Evolutionary conservation across 2,113 vertebrate species (phyloP).

Genomic region (Catharus minimus): DNA sequence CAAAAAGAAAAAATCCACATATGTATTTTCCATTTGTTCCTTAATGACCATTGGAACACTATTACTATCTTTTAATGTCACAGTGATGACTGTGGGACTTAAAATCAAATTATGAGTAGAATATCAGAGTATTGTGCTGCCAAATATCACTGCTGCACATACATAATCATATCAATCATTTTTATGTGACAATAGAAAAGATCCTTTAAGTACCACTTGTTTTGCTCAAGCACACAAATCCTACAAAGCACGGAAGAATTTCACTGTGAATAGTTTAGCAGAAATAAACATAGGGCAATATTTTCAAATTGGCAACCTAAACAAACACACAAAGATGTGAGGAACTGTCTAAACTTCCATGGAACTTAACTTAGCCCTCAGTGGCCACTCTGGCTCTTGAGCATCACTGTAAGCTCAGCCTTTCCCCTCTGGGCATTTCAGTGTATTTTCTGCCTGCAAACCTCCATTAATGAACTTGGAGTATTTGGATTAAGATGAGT

Average conservation of each 20-base stretch:
- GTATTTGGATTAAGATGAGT: slow-evolving; percentile 20
- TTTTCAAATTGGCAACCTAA: neutral
- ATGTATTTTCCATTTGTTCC: neutral
- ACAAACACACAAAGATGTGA: neutral
- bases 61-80: neutral
- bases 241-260: neutral
- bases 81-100: neutral
- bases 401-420: neutral
- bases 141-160: neutral
- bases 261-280: neutral
- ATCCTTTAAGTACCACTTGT: neutral
- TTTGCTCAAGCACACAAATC: neutral
- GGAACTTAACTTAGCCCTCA: neutral
- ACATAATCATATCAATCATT: neutral
- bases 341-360: neutral
- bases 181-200: neutral
- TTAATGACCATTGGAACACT: neutral
- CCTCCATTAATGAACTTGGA: neutral
- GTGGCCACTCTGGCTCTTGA: neutral
- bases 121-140: neutral
- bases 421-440: neutral
- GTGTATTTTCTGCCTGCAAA: neutral
- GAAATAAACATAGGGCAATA: neutral
- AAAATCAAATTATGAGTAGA: neutral
- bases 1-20: neutral